phyloP scores from a whole-genome alignment of 2,888 invertebrate genomes.

The Sesia bembeciformis region DNA sequence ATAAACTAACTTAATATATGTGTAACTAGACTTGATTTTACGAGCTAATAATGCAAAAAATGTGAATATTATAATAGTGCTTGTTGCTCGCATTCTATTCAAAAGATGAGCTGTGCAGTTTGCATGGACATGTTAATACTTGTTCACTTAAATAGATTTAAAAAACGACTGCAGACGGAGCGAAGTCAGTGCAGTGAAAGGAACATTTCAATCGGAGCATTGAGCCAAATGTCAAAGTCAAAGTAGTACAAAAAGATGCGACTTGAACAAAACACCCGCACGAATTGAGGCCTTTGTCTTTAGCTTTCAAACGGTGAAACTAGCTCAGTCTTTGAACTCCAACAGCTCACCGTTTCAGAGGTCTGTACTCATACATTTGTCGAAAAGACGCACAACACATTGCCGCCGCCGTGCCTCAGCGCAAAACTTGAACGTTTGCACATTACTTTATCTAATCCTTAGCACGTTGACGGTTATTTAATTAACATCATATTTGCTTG shows the following conservation, averaged over 20 bases:
- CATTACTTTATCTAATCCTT: conserved; percentile 19
- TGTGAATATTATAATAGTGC: too few species aligned
- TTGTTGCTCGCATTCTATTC: not conserved
- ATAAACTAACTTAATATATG: not conserved
- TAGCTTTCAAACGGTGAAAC: conserved; percentile 16
- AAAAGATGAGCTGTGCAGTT: not conserved
- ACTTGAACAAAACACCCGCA: not conserved
- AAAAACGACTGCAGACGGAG: not conserved
- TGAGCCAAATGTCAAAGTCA: conserved; percentile 7
- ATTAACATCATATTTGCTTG: not conserved
- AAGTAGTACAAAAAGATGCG: not conserved
- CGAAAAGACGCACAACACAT: conserved; percentile 35
- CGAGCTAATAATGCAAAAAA: not conserved
- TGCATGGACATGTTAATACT: not conserved
- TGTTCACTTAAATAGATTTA: not conserved
- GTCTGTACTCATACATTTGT: conserved; percentile 7
- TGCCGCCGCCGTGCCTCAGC: conserved; percentile 15
- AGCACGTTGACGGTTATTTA: conserved; percentile 20
- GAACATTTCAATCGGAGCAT: not conserved
- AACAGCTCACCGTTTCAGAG: conserved; percentile 22
- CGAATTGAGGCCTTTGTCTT: conserved; percentile 20
- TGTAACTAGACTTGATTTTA: not conserved
- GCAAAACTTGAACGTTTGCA: conserved; percentile 34
- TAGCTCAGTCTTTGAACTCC: conserved; percentile 40
- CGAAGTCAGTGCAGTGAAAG: not conserved